phyloP scores from a whole-genome alignment of 2,797 vertebrate species.

The Parauchenoglanis punctatus region DNA sequence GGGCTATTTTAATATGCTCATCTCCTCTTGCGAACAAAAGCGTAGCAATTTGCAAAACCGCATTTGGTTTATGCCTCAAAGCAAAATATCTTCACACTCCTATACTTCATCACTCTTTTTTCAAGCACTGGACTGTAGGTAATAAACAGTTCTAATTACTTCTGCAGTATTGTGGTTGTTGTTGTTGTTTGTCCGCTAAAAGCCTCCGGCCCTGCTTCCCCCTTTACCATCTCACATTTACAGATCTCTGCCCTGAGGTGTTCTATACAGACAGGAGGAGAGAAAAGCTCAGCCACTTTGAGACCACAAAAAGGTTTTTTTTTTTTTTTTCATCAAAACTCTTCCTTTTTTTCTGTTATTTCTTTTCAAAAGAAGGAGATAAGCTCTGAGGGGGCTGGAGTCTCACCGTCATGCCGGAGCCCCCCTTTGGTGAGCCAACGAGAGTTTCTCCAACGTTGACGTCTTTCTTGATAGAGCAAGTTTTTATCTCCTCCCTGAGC shows the following conservation, averaged over 20 bases:
- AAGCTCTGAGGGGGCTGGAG: neutral
- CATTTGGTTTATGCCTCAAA: neutral
- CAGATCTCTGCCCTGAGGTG: neutral
- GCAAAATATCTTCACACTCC: neutral
- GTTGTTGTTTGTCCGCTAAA: neutral
- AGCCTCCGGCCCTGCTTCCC: neutral
- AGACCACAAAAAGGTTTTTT: neutral
- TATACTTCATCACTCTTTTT: neutral
- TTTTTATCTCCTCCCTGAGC: neutral
- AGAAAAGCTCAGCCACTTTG: neutral
- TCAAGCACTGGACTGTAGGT: neutral
- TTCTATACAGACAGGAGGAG: neutral
- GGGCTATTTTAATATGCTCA: neutral
- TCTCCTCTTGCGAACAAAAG: neutral
- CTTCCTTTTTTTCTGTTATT: neutral
- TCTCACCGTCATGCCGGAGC: neutral
- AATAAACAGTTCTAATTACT: constrained; percentile 6
- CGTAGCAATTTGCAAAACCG: neutral
- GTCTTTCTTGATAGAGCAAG: neutral
- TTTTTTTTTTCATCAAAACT: neutral
- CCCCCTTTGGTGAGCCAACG: neutral
- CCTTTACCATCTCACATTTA: neutral
- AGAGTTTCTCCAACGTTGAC: neutral
- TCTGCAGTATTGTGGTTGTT: neutral
- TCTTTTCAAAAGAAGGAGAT: neutral